Evolutionary conservation across 2,888 invertebrate species (phyloP), one percentile per base, ranked within the genome.

Genomic region (Spilarctia lutea): DNA sequence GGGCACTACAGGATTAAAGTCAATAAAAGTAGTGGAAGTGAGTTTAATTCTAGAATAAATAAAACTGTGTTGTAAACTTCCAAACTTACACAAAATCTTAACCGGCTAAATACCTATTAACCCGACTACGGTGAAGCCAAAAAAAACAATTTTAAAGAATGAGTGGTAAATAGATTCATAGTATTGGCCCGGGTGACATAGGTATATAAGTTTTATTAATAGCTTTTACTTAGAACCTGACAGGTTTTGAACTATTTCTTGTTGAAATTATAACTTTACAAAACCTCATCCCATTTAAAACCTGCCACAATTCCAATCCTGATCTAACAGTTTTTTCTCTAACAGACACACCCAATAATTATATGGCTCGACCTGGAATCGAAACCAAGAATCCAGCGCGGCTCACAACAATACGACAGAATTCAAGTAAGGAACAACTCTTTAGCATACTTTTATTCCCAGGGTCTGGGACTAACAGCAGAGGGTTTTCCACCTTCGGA

Each of bases 401-500:
- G 42, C 71, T 71, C 60, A 73, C 76, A 73, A 45, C 75, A 63
- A 71, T 75, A 48, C 73, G 66, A 71, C 73, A 73, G 71, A 71
- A 60, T n/a, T 39, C 76, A 76, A 76, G 73, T 76, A 76, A 76
- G 76, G 65, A 45, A 42, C 10, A 30, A n/a, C 35, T 74, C 73
- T 68, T 74, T 71, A 74, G 2, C 39, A 65, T 56, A 56, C 33
- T 75, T 63, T 74, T 39, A 33, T 68, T 73, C 63, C 56, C 89
- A 85, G 93, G 92, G 45, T 93, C 93, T 1, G 90, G 91, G 11
- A 92, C 90, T 30, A 94, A 94, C 81, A 94, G 95, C 79, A 89
- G 94, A 52, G 95, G 94, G 2, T 95, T 95, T 85, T 96, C 95
- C 0, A 95, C 95, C 0, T 96, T 96, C 77, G 95, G 95, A 0